A percentile compares a stretch with the other conserved stretches of the same genome.
Evolutionary conservation across 2,797 vertebrate genomes (phyloP).

Genomic region (Microhierax caerulescens): DNA sequence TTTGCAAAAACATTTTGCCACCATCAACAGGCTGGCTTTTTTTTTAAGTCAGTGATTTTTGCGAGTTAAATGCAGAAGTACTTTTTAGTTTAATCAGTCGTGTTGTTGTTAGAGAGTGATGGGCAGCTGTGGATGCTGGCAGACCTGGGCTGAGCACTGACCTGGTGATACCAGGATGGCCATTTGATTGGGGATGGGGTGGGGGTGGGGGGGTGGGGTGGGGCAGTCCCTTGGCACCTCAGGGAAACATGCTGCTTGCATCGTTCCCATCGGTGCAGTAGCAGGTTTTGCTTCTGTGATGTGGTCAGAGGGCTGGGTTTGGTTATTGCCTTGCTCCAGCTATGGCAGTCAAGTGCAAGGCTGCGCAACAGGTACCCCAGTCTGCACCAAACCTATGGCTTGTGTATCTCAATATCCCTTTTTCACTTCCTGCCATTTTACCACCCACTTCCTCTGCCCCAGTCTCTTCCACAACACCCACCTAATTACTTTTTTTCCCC

Average conservation of each 20-base stretch:
- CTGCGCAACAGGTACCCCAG: neutral
- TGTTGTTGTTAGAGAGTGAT: neutral
- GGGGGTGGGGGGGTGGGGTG: too few relatives aligned
- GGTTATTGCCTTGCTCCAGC: neutral
- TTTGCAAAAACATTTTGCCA: neutral
- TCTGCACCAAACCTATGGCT: accelerated
- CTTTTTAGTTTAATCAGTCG: neutral
- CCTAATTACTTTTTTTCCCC: neutral
- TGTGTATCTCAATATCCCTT: neutral
- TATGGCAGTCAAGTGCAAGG: neutral
- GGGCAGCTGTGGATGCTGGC: neutral
- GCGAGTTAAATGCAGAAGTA: neutral
- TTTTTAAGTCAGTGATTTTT: neutral
- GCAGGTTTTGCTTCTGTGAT: neutral
- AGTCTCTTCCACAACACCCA: neutral
- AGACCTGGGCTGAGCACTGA: neutral
- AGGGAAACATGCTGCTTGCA: neutral
- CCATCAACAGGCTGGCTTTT: neutral
- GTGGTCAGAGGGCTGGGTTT: neutral
- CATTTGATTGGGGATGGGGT: too few relatives aligned
- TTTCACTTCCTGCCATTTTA: neutral
- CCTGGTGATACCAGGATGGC: neutral
- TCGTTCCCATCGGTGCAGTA: neutral
- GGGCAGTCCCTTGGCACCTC: neutral
- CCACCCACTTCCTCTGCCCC: neutral